Conservation (phyloP, 2,888 invertebrate species). For the Myopa testacea region DNA sequence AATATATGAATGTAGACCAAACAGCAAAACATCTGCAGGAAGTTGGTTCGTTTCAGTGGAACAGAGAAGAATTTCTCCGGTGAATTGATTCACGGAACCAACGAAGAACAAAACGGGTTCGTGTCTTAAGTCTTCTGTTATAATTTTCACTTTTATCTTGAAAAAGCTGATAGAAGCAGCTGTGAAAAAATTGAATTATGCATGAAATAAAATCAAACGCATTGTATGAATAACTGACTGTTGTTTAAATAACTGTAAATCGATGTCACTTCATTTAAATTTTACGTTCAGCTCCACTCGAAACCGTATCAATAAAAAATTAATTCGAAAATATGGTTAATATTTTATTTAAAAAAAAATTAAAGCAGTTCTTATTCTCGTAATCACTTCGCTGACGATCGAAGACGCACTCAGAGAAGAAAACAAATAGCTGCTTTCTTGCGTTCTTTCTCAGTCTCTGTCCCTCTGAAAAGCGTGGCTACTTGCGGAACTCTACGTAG, state of each 20-base stretch:
- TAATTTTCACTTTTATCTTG: constrained; percentile 1
- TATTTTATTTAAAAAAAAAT: no score
- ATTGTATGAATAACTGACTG: background rate
- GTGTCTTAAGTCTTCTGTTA: constrained; percentile 14
- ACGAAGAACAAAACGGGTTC: constrained; percentile 7
- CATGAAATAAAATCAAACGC: background rate
- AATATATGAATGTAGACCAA: background rate
- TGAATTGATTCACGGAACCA: background rate
- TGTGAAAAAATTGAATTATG: background rate
- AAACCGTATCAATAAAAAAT: no score
- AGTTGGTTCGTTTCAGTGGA: background rate
- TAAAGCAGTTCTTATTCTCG: no score
- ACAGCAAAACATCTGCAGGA: background rate
- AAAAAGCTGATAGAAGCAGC: background rate
- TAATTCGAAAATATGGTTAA: no score
- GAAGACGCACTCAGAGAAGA: no score
- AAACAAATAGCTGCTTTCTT: no score
- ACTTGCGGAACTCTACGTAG: constrained; percentile 23
- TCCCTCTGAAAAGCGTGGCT: no score
- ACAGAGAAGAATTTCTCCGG: background rate
- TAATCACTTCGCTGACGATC: no score
- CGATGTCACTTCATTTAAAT: no score
- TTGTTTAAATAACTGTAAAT: no score
- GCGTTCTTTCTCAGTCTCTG: no score
- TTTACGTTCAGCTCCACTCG: no score